Evolutionary conservation across 2,797 vertebrate species (phyloP).

Genomic region (Hapalemur alaotrensis): DNA sequence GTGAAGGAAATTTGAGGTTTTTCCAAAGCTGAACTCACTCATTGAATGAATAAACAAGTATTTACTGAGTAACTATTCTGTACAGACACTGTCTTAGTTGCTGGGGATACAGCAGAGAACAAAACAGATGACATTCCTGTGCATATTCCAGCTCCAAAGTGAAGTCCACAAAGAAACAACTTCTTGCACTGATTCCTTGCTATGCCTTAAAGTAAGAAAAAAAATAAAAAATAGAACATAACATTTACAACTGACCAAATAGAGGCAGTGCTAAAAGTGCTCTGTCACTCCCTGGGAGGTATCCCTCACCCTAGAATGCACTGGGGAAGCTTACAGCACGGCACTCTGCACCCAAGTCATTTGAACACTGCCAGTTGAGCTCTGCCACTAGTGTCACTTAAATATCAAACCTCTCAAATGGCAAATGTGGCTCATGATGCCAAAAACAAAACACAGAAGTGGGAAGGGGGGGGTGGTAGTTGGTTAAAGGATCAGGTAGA

Average conservation of each 20-base stretch:
- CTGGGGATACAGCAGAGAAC: neutral
- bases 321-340: neutral
- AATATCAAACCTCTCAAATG: conserved; percentile 62
- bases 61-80: neutral
- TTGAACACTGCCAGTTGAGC: conserved; percentile 8
- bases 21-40: conserved; percentile 11
- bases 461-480: neutral
- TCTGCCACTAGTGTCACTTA: neutral
- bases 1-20: neutral
- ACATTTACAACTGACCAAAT: neutral
- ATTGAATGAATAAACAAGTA: neutral
- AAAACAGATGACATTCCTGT: neutral
- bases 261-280: neutral
- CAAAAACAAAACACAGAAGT: conserved; percentile 23
- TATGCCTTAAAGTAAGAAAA: neutral
- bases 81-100: neutral
- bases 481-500: neutral
- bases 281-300: neutral
- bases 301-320: neutral
- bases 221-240: neutral
- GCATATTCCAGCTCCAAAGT: neutral
- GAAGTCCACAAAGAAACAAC: neutral
- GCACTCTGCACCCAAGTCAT: neutral
- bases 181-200: neutral
- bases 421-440: conserved; percentile 25